Base-by-base conservation (phyloP, 1,140 invertebrate genomes). In the Zaprionus vittiger region DNA sequence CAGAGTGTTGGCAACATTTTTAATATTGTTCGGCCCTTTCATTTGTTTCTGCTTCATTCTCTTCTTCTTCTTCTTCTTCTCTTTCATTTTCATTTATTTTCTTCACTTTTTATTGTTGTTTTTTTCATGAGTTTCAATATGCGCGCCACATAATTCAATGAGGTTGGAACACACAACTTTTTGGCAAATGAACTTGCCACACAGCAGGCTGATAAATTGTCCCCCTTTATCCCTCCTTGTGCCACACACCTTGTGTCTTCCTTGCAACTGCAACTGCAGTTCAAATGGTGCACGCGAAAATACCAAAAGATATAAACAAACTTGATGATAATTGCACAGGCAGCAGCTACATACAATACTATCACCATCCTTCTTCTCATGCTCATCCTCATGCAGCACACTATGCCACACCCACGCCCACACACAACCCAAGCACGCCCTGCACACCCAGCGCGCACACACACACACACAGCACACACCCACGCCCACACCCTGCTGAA, bases 351-450 rank as follows among this genome's bases (percentile, higher is more conserved):
- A 28, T 44, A 12, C 61, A 54, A 28, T 20, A 49, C 24, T 38
- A 26, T 44, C 38, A 5, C 68, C 49, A 26, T 57, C 6, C 6
- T 31, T 17, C 2, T 34, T 3, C 31, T 34, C 31, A 34, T 34
- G 31, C 31, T 31, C 9, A 22, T 26, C 59, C 38, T 61, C 31
- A 76, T 34, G 31, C 31, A 34, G 31, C 9, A 34, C 41, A 41
- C 28, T 65, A 52, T 57, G 75, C 70, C 71, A 77, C 75, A 73
- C 75, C 75, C 75, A 77, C 71, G 70, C 75, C 75, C 75, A 68
- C 66, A 69, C n/a, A 20, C 12, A 17, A 34, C 20, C 56, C 12
- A 17, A 49, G 44, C 66, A 69, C 66, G 44, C 66, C 68, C 49
- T 47, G 37, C 47, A 63, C 41, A 28, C 60, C 62, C 52, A 71